Base-by-base conservation (phyloP, 2,888 invertebrate species). In the Xylota sylvarum region DNA sequence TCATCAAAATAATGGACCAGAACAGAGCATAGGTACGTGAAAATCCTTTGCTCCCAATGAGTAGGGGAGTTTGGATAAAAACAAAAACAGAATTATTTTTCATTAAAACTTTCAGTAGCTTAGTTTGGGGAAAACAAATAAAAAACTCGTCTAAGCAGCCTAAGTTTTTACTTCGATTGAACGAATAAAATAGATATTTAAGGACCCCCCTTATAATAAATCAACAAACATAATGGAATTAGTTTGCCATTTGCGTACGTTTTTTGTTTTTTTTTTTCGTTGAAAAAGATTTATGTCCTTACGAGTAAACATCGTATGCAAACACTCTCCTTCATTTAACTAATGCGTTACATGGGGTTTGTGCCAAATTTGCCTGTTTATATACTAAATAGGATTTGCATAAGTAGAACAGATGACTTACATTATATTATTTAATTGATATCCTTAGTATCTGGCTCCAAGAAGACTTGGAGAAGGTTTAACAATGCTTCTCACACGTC, bases 401-500 rank as follows among this genome's bases (percentile, higher is more conserved):
- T 70, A 85, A 85, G 65, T 81, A 81, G 60, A 72, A 77, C 70
- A 67, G 65, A 85, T 76, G 70, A 85, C 85, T 85, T 85, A 85
- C 85, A 77, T 85, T 85, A 69, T 80, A 64, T 64, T 84, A 40
- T 43, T 43, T 81, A 85, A 85, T 81, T 85, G 85, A 85, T 81
- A 77, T 85, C 76, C 81, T 70, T 37, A 52, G 80, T 69, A 80
- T 70, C 74, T 37, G 52, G 19, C 65, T 67, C 58, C 37, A 43
- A 37, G 32, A 46, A 48, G 40, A 46, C 35, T 46, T 48, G 14
- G 37, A 12, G 4, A 17, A 32, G 27, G 19, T 37, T 27, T 60
- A 23, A 32, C 32, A 19, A 70, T 76, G 46, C 9, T 27, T 46
- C 46, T 52, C 43, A 55, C 43, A 55, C 52, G 17, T 64, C 43